phyloP scores from a whole-genome alignment of 2,797 vertebrate genomes.

The Lophura swinhoii region DNA sequence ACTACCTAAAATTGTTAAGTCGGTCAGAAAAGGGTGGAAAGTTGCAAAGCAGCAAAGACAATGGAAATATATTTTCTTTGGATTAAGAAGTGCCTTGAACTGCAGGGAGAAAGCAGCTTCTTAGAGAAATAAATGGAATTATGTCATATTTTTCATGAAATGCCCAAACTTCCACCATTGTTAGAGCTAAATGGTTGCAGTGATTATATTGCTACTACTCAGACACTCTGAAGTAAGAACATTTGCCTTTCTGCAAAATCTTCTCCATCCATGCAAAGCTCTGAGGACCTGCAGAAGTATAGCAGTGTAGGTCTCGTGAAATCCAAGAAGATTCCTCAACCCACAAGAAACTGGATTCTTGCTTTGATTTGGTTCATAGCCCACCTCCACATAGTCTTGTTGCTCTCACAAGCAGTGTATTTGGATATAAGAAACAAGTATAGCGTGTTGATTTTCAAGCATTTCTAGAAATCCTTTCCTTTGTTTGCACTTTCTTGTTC shows the following conservation, averaged over 20 bases:
- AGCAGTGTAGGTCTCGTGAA: background rate
- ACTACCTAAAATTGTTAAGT: background rate
- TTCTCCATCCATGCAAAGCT: background rate
- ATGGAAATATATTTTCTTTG: background rate
- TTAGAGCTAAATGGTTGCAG: background rate
- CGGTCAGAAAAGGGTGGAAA: background rate
- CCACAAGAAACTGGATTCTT: background rate
- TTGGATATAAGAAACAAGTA: background rate
- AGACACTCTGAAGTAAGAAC: background rate
- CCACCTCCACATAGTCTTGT: background rate
- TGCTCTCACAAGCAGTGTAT: background rate
- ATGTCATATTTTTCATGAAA: background rate
- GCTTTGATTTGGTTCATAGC: background rate
- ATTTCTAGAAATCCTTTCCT: background rate
- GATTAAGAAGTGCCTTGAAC: background rate
- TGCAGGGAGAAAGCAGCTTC: background rate
- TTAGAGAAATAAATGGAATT: background rate
- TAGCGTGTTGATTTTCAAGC: background rate
- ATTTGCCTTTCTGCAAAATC: background rate
- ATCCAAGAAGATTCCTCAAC: background rate
- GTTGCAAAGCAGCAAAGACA: background rate
- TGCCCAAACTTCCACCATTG: background rate
- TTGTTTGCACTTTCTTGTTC: background rate
- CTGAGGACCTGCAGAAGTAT: background rate
- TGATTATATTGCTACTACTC: background rate